Conservation (phyloP, 2,797 vertebrate species). For the Onychomys torridus region DNA sequence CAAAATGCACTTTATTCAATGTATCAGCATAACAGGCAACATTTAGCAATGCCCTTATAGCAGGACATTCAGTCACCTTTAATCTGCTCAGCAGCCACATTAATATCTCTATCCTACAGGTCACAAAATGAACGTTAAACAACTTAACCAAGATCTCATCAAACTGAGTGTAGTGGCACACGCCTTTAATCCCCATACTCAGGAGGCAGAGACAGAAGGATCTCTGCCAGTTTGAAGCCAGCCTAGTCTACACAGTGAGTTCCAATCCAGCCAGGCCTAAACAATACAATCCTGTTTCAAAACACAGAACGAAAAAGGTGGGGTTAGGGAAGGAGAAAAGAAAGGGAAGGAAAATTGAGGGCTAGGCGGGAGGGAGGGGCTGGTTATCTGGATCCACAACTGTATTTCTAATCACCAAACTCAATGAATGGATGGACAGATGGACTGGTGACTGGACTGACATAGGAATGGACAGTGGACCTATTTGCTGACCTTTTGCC, state of each 20-base stretch:
- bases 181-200: neutral
- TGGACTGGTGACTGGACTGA: no score
- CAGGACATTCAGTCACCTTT: neutral
- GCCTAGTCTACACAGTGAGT: neutral
- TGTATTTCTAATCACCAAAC: neutral
- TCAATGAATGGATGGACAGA: neutral
- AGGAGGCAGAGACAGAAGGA: neutral
- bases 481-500: neutral
- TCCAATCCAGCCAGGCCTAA: neutral
- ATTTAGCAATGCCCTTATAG: neutral
- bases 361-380: neutral
- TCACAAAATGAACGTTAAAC: neutral
- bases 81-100: neutral
- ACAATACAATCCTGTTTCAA: neutral
- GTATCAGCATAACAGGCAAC: neutral
- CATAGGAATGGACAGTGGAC: neutral
- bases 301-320: neutral
- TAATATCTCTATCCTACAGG: neutral
- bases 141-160: neutral
- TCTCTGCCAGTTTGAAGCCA: neutral
- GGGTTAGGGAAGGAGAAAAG: neutral
- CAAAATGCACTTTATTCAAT: slow-evolving; percentile 3
- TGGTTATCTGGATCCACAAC: neutral
- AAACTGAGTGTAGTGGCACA: neutral
- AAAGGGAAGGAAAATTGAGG: neutral